Base-by-base conservation (phyloP, 2,113 vertebrate genomes). In the Mungos mungo region DNA sequence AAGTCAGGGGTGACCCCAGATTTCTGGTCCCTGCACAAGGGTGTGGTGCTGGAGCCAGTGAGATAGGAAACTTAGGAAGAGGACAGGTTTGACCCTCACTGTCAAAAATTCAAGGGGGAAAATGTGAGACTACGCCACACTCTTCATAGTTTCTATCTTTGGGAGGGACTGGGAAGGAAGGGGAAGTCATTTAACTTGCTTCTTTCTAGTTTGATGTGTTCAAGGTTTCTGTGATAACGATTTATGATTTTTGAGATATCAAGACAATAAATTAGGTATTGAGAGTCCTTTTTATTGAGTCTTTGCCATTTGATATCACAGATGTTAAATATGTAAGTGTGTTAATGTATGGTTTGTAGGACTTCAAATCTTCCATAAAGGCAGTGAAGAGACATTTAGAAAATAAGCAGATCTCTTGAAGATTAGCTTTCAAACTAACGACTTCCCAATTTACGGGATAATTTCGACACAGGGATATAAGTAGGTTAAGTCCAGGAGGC, bases 381-480 rank as follows among this genome's bases (percentile, higher is more conserved):
- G 11, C 41, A 27, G 5, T 41, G 38, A 86, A 90, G 27, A 81
- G 25, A 29, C 10, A 27, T 89, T 96, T 77, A 80, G 38, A 76
- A 96, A 95, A 63, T 45, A 92, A 52, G 69, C 25, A 93, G 31
- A 90, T 74, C 38, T 86, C 38, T 41, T 47, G n/a, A 90, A 90
- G 41, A 83, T 35, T 71, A 69, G 10, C 38, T 93, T 95, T 93
- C 66, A 76, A 33, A 71, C 74, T 60, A 86, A 60, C 11, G 74
- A 33, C 33, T 68, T 74, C 27, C 5, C 38, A 52, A 23, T n/a
- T 80, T 41, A 74, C 80, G 27, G 45, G 91, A 47, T 85, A 65
- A 19, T 91, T 93, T 60, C 1, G 1, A 5, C 74, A 23, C 13
- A 74, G 7, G 52, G 7, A 41, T 80, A 31, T 84, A 57, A 90